Conservation (phyloP, 2,797 vertebrate species). For the Erethizon dorsatum region DNA sequence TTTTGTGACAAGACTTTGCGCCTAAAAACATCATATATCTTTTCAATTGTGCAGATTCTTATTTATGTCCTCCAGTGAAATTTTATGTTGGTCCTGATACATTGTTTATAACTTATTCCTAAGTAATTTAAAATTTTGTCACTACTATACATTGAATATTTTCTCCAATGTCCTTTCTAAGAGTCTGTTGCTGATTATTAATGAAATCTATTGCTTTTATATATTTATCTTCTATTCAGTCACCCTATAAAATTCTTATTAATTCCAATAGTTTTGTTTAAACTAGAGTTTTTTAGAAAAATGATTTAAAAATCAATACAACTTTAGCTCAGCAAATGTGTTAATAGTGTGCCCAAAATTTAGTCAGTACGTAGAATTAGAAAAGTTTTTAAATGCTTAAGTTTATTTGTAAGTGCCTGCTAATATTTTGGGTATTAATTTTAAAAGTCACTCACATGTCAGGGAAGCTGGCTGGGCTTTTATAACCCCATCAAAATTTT, state of each 20-base stretch:
- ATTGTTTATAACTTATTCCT: too few species aligned
- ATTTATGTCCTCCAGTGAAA: not conserved
- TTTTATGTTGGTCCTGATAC: not conserved
- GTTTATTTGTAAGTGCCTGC: constrained; percentile 3
- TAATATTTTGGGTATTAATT: constrained; percentile 42
- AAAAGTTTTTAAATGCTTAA: not conserved
- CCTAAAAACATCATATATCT: not conserved
- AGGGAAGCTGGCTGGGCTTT: not conserved
- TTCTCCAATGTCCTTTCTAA: too few species aligned
- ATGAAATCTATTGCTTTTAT: too few species aligned
- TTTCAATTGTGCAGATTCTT: not conserved
- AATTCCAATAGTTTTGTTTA: too few species aligned
- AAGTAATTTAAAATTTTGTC: too few species aligned
- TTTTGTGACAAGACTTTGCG: constrained; percentile 43
- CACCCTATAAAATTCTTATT: too few species aligned
- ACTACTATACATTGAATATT: too few species aligned
- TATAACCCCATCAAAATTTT: not conserved
- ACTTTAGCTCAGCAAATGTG: not conserved
- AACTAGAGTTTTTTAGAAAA: too few species aligned
- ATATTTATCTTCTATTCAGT: too few species aligned
- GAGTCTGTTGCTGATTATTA: too few species aligned
- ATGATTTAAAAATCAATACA: too few species aligned
- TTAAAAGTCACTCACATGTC: not conserved
- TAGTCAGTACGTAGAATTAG: not conserved
- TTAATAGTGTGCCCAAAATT: not conserved